Evolutionary conservation across 2,888 invertebrate species (phyloP).

Genomic region (Ectemnius continuus): DNA sequence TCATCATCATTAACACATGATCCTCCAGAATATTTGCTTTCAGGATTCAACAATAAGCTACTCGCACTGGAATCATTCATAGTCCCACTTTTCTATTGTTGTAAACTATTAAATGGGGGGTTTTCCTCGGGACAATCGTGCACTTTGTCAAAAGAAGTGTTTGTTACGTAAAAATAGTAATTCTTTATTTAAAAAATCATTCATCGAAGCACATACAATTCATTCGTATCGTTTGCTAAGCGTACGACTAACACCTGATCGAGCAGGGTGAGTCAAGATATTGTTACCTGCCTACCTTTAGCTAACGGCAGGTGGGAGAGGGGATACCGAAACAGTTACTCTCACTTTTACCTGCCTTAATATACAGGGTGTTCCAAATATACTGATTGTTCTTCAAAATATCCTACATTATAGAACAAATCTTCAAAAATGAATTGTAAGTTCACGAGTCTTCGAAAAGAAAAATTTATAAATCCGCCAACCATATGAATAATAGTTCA

Average conservation of each 20-base stretch:
- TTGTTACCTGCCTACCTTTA: constrained; percentile 15
- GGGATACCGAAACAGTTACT: constrained; percentile 26
- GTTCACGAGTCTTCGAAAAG: too few relatives aligned
- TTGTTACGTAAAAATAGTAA: too few relatives aligned
- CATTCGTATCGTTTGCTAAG: not conserved
- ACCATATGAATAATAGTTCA: too few relatives aligned
- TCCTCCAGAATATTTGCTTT: constrained; percentile 34
- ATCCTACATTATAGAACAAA: too few relatives aligned
- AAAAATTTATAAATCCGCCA: too few relatives aligned
- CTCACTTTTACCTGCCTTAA: constrained; percentile 6
- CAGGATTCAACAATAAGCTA: constrained; percentile 25
- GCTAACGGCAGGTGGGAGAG: constrained; percentile 13
- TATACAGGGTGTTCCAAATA: too few relatives aligned
- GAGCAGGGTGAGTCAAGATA: constrained; percentile 38
- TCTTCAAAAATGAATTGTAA: too few relatives aligned
- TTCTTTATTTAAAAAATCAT: too few relatives aligned
- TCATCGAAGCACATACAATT: not conserved
- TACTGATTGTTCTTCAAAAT: too few relatives aligned
- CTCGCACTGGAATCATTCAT: constrained; percentile 34
- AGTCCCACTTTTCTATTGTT: not conserved
- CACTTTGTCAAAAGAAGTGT: too few relatives aligned
- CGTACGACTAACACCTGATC: not conserved
- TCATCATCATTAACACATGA: constrained; percentile 34
- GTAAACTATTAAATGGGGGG: too few relatives aligned
- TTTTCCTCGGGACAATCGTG: too few relatives aligned